These are phyloP conservation scores for Agrochola macilenta DNA, from an alignment of 2,888 invertebrate species.

Conservation along the genomic window DNA sequence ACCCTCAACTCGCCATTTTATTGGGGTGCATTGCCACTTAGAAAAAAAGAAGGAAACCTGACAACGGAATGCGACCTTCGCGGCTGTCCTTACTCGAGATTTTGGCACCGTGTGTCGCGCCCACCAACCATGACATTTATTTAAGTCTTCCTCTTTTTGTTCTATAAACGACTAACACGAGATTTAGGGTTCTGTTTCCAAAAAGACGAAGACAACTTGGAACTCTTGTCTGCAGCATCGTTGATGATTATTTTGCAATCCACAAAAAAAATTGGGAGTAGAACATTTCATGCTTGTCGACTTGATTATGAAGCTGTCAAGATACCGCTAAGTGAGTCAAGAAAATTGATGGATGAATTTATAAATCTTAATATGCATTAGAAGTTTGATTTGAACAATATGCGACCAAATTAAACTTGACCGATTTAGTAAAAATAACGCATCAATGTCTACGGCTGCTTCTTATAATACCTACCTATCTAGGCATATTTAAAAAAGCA, in stretches of 20 bases:
- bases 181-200: constrained; percentile 43
- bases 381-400: constrained; percentile 24
- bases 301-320: constrained; percentile 37
- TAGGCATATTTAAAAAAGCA: neutral
- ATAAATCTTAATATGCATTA: neutral
- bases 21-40: constrained; percentile 74
- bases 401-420: constrained; percentile 37
- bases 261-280: constrained; percentile 20
- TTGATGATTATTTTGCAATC: constrained; percentile 7
- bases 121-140: constrained; percentile 82
- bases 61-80: constrained; percentile 83
- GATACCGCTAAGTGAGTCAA: constrained; percentile 23
- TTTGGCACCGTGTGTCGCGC: constrained; percentile 77
- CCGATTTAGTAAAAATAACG: constrained; percentile 17
- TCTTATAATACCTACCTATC: neutral
- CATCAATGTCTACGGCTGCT: constrained; percentile 1
- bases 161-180: constrained; percentile 46
- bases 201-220: constrained; percentile 2
- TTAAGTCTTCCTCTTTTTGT: constrained; percentile 70
- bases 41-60: constrained; percentile 71
- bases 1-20: constrained; percentile 65
- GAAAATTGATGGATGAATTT: constrained; percentile 3
- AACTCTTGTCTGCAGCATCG: neutral
- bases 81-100: constrained; percentile 82
- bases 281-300: constrained; percentile 31